phyloP scores from a whole-genome alignment of 2,888 invertebrate species.

The Lingula anatina region DNA sequence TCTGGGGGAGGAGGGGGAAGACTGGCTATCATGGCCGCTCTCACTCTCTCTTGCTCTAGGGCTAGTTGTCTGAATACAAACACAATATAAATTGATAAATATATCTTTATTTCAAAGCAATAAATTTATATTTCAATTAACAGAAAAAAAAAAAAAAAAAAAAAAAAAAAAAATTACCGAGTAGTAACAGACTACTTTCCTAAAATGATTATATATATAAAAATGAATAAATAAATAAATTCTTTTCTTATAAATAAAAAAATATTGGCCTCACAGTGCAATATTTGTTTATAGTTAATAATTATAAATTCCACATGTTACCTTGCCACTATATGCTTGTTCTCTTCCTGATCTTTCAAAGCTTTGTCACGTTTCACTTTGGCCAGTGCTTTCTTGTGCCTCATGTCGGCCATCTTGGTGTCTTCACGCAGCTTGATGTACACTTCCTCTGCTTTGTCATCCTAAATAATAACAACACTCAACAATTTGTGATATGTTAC shows the following conservation, averaged over 20 bases:
- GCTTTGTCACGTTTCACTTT: constrained; percentile 22
- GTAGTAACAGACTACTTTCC: not conserved
- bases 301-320: too few relatives aligned
- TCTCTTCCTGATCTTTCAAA: constrained; percentile 24
- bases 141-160: not conserved
- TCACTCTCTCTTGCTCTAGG: constrained; percentile 30
- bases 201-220: not conserved
- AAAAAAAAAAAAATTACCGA: not conserved
- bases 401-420: constrained; percentile 19
- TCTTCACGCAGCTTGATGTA: constrained; percentile 10
- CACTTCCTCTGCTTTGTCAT: constrained; percentile 3
- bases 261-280: too few relatives aligned
- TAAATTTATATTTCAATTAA: too few relatives aligned
- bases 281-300: too few relatives aligned
- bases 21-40: constrained; percentile 36
- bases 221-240: too few relatives aligned
- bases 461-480: too few relatives aligned
- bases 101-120: too few relatives aligned
- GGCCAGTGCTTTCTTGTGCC: constrained; percentile 28
- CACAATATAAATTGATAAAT: too few relatives aligned
- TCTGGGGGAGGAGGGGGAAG: constrained; percentile 41
- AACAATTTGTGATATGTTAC: not conserved
- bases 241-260: too few relatives aligned
- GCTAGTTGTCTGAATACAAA: constrained; percentile 28
- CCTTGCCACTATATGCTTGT: constrained; percentile 31